phyloP scores from a whole-genome alignment of 2,113 vertebrate genomes.

The Nanorana parkeri region DNA sequence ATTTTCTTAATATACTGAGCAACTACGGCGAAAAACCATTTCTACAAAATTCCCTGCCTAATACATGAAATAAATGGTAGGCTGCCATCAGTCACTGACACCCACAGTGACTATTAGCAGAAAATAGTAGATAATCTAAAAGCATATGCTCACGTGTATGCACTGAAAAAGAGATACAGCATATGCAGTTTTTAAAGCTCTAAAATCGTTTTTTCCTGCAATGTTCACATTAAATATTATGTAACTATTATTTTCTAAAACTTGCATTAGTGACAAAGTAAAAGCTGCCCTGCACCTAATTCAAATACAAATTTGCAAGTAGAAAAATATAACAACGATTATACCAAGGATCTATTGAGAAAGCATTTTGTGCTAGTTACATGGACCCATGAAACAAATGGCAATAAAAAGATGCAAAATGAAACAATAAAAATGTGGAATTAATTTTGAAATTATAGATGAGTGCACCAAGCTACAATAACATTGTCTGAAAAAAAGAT shows the following conservation, averaged over 20 bases:
- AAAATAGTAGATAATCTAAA: conserved; percentile 11
- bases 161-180: too few species aligned
- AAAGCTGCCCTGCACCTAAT: too few species aligned
- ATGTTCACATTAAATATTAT: too few species aligned
- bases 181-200: too few species aligned
- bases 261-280: too few species aligned
- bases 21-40: conserved; percentile 26
- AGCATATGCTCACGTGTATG: too few species aligned
- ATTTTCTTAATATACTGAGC: neutral
- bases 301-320: too few species aligned
- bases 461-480: neutral
- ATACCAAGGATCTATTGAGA: conserved; percentile 20
- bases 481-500: conserved; percentile 20
- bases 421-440: conserved; percentile 66
- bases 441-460: conserved; percentile 57
- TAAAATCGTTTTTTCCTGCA: too few species aligned
- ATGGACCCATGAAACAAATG: conserved; percentile 60
- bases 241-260: too few species aligned
- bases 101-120: conserved; percentile 16
- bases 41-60: conserved; percentile 8
- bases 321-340: too few species aligned
- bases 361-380: conserved; percentile 18
- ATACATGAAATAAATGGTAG: conserved; percentile 2
- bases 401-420: conserved; percentile 61
- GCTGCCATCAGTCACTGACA: conserved; percentile 26